phyloP scores from a whole-genome alignment of 2,797 vertebrate genomes.

The Ammospiza maritima region DNA sequence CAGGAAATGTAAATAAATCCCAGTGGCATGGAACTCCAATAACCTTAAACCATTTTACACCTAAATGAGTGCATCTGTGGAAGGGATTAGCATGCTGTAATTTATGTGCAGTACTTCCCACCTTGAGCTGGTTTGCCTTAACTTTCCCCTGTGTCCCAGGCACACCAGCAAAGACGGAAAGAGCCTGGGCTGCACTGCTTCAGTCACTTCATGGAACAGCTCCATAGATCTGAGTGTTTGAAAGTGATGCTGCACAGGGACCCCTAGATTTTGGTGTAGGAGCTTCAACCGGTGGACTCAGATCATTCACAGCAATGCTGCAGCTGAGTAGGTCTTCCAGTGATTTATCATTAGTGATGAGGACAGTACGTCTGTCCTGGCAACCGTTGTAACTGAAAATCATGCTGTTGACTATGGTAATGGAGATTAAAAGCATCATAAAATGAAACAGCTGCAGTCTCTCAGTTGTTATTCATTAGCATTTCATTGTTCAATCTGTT shows the following conservation, averaged over 20 bases:
- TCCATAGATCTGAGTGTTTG: not conserved
- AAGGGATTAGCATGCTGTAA: slow-evolving; percentile 46
- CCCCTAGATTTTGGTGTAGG: not conserved
- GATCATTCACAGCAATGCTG: not conserved
- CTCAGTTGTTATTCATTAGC: slow-evolving; percentile 39
- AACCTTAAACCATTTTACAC: slow-evolving; percentile 43
- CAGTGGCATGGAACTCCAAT: slow-evolving; percentile 31
- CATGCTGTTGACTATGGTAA: not conserved
- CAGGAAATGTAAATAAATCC: slow-evolving; percentile 57
- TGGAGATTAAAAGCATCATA: slow-evolving; percentile 42
- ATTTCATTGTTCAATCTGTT: slow-evolving; percentile 28
- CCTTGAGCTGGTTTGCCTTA: not conserved
- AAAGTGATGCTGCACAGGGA: not conserved
- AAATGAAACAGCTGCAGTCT: slow-evolving; percentile 22
- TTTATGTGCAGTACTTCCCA: slow-evolving; percentile 20
- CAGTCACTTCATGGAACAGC: not conserved
- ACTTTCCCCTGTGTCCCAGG: not conserved
- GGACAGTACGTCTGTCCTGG: not conserved
- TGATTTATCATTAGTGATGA: not conserved
- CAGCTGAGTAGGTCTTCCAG: not conserved
- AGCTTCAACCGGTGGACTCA: not conserved
- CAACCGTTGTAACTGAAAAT: not conserved
- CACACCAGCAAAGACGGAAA: not conserved
- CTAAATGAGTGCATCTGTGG: slow-evolving; percentile 47
- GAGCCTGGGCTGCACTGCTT: not conserved